Evolutionary conservation across 2,797 vertebrate genomes (phyloP).

Genomic region (Onychomys torridus): DNA sequence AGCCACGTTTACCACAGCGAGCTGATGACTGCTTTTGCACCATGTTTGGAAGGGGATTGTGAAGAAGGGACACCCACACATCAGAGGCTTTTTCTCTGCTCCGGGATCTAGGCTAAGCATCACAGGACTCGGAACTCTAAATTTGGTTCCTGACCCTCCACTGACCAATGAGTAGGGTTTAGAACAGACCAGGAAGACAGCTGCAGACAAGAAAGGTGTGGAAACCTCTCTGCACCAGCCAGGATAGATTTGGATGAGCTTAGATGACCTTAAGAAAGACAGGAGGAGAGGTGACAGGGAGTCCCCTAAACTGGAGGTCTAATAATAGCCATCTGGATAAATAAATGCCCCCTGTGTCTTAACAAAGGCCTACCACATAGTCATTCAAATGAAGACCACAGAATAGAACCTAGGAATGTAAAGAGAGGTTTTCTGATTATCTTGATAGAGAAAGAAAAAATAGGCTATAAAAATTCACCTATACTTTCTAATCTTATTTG

Average conservation of each 20-base stretch:
- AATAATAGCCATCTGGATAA: neutral
- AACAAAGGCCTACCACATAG: neutral
- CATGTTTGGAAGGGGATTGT: neutral
- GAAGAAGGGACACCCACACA: neutral
- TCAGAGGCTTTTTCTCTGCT: neutral
- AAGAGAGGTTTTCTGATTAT: neutral
- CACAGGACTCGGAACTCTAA: neutral
- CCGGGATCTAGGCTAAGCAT: neutral
- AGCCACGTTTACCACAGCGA: neutral
- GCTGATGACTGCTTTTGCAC: neutral
- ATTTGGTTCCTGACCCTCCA: neutral
- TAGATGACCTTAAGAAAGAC: neutral
- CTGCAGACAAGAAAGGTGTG: neutral
- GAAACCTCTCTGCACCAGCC: neutral
- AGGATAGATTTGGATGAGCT: neutral
- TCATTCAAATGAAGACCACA: neutral
- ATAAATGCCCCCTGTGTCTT: neutral
- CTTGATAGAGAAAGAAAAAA: neutral
- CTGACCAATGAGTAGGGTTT: neutral
- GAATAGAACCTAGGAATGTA: neutral
- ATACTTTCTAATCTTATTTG: neutral
- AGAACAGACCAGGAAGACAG: neutral
- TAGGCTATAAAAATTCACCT: neutral
- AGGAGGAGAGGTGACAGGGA: neutral
- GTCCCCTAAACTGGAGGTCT: rapidly evolving